A percentile compares a stretch with the other conserved stretches of the same genome.
Conservation (phyloP, 2,888 invertebrate species). For the Acanthopleura granulata region DNA sequence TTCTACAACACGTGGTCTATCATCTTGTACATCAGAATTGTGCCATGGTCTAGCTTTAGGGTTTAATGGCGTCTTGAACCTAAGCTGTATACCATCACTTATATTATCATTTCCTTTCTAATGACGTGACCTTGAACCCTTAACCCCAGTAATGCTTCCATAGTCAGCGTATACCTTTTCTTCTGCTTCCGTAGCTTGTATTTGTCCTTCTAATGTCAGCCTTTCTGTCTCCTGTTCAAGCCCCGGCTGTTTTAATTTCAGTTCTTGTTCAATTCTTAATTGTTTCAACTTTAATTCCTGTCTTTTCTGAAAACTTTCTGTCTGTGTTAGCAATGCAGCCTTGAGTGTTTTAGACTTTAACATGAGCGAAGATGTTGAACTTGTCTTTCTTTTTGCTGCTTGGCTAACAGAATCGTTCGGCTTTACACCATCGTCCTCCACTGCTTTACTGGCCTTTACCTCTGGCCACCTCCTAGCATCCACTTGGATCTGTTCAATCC, state of each 20-base stretch:
- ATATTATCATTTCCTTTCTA: no score
- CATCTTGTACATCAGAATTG: no score
- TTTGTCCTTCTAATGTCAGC: neutral
- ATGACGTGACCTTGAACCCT: no score
- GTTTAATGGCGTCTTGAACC: no score
- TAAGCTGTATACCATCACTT: no score
- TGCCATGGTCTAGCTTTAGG: no score
- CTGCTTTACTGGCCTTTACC: no score
- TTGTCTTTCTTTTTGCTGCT: neutral
- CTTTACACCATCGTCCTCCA: no score
- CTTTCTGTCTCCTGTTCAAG: neutral
- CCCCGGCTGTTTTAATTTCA: neutral
- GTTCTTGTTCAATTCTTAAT: neutral
- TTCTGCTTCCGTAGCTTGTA: neutral
- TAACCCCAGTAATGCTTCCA: neutral
- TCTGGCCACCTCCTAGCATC: no score
- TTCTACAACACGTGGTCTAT: no score
- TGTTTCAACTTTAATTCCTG: neutral
- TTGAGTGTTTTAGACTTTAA: neutral
- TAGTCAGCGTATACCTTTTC: neutral
- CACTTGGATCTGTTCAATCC: no score
- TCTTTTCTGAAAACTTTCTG: neutral
- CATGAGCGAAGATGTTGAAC: neutral
- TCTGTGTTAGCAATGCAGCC: neutral
- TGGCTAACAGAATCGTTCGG: neutral